These are phyloP conservation scores for Sinhomidia bicolor DNA, from an alignment of 2,888 invertebrate genomes.

Conservation along the genomic window DNA sequence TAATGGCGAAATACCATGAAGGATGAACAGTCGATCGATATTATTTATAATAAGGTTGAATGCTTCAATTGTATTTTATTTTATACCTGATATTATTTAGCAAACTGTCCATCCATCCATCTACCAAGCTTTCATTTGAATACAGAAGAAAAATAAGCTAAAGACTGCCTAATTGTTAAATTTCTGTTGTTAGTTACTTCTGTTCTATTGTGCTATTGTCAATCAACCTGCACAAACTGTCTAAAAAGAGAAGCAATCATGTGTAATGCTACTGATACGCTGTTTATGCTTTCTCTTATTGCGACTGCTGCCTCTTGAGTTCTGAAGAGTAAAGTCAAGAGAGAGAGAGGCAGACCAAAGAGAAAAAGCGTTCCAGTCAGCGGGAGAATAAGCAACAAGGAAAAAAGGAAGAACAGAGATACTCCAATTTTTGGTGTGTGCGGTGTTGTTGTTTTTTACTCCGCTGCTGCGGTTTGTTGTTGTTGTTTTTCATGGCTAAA, in stretches of 20 bases:
- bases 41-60: conserved; percentile 4
- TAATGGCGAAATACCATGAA: too few species aligned
- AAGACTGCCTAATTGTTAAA: too few species aligned
- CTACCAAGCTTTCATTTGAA: neutral
- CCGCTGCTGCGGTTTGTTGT: too few species aligned
- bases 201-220: neutral
- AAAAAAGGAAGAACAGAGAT: too few species aligned
- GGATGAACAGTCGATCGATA: too few species aligned
- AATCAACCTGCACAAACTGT: neutral
- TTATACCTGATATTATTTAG: too few species aligned
- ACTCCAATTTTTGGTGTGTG: neutral
- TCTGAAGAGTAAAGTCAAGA: too few species aligned
- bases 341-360: neutral
- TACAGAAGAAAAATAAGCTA: neutral
- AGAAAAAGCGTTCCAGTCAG: neutral
- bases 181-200: too few species aligned
- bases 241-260: conserved; percentile 14
- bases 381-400: too few species aligned
- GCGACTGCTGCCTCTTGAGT: neutral
- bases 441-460: too few species aligned
- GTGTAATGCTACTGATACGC: neutral
- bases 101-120: too few species aligned
- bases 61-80: too few species aligned
- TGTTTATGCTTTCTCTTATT: neutral
- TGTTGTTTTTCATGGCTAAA: neutral